Evolutionary conservation across 1,140 invertebrate genomes (phyloP), one percentile per base, ranked within the genome.

Genomic region (Drosophila watanabei): DNA sequence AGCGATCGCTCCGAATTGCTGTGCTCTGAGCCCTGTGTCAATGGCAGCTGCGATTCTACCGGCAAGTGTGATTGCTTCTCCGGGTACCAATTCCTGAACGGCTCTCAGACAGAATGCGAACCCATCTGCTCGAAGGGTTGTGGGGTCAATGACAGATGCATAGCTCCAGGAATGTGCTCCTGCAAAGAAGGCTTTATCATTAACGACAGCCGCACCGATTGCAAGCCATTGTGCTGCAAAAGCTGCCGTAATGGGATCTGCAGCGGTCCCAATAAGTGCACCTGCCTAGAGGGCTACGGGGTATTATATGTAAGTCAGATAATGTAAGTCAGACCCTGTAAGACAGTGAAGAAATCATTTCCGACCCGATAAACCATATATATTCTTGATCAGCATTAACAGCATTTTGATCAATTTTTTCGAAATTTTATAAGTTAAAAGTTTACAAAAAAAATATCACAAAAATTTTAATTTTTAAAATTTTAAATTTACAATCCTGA

Each of bases 221-320:
- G 92, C 32, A 80, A 91, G 35, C 88, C 90, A 0, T 62, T 46
- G n/a, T 93, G 92, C 51, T 49, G 73, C 3, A 60, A 56, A 20
- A 64, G 94, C 0, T 92, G 92, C 48, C 57, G 59, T 5, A 94
- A 95, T 37, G 94, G 94, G 0, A 86, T 94, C 5, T 95, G 94
- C 70, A 92, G 94, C 10, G 93, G 91, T 9, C 94, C 94, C 0
- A 82, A 88, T 4, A 66, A 93, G 0, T 95, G 96, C 86, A 93
- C 93, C 4, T 97, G 96, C 84, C 94, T 94, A 45, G 83, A 94
- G 1, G 96, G 96, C 0, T 97, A 86, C 32, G 80, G 20, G 43
- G 33, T 35, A n/a, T n/a, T 24, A 24, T n/a, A 24, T 24, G 3
- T 24, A 24, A 24, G 24, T 24, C 24, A 24, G 24, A 24, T 24